A percentile compares a stretch with the other conserved stretches of the same genome.
Evolutionary conservation across 2,113 vertebrate genomes (phyloP).

Genomic region (Thalassoma bifasciatum): DNA sequence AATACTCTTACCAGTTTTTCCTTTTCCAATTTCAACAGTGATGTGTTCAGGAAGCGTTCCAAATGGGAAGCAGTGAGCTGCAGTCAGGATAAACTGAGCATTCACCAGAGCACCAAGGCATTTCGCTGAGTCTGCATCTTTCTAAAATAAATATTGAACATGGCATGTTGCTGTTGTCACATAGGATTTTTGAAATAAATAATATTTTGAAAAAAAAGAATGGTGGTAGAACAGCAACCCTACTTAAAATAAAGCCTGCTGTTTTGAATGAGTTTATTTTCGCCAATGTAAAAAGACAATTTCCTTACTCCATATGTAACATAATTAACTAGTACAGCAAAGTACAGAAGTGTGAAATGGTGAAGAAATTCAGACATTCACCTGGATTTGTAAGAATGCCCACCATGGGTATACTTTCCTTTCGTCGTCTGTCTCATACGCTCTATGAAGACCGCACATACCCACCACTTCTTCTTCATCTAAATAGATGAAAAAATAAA

Average conservation of each 20-base stretch:
- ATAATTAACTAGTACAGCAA: too few relatives aligned
- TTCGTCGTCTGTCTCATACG: not conserved
- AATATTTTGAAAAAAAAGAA: not conserved
- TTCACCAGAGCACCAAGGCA: conserved; percentile 81
- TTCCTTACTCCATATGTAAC: too few relatives aligned
- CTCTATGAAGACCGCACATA: conserved; percentile 80
- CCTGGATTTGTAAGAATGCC: conserved; percentile 29
- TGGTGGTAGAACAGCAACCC: too few relatives aligned
- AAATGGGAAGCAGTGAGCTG: conserved; percentile 81
- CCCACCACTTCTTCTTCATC: conserved; percentile 72
- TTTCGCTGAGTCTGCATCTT: rapidly evolving
- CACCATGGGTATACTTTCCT: conserved; percentile 75
- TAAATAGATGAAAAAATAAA: conserved; percentile 25
- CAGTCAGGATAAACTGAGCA: conserved; percentile 76
- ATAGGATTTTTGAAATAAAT: too few relatives aligned
- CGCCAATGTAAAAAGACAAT: too few relatives aligned
- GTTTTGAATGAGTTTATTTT: too few relatives aligned
- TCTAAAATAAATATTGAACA: conserved; percentile 24
- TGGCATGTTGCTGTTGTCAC: not conserved
- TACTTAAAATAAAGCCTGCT: too few relatives aligned
- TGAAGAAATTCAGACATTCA: conserved; percentile 23
- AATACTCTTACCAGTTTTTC: conserved; percentile 12
- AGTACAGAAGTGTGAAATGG: too few relatives aligned
- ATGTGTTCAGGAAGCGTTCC: not conserved
- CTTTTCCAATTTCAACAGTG: conserved; percentile 40